Conservation (phyloP, 2,888 invertebrate genomes). For the Dryobotodes eremita region DNA sequence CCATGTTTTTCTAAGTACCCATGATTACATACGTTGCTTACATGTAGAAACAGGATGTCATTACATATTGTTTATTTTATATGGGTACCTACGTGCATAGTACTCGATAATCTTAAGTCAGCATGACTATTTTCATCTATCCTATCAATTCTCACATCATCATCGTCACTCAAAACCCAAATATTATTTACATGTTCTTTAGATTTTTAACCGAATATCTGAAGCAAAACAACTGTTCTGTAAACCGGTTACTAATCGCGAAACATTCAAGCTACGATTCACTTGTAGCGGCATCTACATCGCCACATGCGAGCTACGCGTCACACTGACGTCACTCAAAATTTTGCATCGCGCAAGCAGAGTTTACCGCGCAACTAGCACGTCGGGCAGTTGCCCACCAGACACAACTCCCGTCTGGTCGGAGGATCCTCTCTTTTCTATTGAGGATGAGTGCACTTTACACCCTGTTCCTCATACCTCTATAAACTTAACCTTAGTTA, state of each 20-base stretch:
- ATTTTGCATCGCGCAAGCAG: too few relatives aligned
- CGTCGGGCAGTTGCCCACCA: too few relatives aligned
- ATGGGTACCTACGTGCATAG: background rate
- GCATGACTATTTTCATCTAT: background rate
- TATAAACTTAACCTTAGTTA: conserved; percentile 13
- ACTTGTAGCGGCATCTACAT: background rate
- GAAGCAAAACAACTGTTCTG: background rate
- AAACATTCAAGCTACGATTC: conserved; percentile 16
- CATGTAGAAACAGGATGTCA: background rate
- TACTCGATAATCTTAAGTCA: background rate
- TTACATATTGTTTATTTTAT: background rate
- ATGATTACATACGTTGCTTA: background rate
- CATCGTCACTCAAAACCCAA: background rate
- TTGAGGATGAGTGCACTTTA: too few relatives aligned
- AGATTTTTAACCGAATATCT: background rate
- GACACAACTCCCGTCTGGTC: too few relatives aligned
- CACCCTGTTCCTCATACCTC: too few relatives aligned
- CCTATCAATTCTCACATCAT: background rate
- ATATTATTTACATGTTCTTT: background rate
- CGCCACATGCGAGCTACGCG: too few relatives aligned
- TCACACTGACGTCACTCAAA: too few relatives aligned
- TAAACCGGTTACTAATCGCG: background rate
- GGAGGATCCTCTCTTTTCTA: too few relatives aligned
- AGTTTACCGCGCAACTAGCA: too few relatives aligned
- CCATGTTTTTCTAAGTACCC: conserved; percentile 4